Conservation (phyloP, 2,113 vertebrate species). For the Salvelinus namaycush region DNA sequence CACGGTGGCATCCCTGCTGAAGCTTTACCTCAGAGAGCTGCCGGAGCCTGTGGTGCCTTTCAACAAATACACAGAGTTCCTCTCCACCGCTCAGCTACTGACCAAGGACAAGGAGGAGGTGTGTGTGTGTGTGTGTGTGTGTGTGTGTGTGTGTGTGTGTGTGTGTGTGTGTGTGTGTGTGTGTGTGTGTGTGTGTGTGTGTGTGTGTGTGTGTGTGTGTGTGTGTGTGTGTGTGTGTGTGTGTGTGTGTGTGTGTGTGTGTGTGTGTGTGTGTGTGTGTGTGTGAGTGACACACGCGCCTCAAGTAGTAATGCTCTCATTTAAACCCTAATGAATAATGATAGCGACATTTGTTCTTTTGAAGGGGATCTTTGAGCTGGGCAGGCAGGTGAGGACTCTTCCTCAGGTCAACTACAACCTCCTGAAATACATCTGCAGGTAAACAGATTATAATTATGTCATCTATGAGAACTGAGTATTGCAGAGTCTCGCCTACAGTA, state of each 20-base stretch:
- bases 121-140: constrained; percentile 67
- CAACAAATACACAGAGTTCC: constrained; percentile 91
- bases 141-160: constrained; percentile 18
- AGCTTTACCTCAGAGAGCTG: constrained; percentile 93
- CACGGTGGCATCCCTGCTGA: constrained; percentile 94
- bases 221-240: constrained; percentile 44
- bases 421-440: constrained; percentile 96
- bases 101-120: constrained; percentile 88
- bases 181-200: constrained; percentile 68
- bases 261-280: constrained; percentile 67
- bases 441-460: constrained; percentile 47
- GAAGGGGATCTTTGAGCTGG: constrained; percentile 87
- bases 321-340: too few relatives aligned
- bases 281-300: constrained; percentile 11
- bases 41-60: constrained; percentile 95
- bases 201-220: constrained; percentile 58
- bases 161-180: constrained; percentile 66
- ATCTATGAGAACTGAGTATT: too few relatives aligned
- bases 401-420: constrained; percentile 94
- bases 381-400: constrained; percentile 87
- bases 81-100: constrained; percentile 90
- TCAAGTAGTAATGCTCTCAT: background rate
- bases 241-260: constrained; percentile 68
- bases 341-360: constrained; percentile 13
- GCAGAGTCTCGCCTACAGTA: too few relatives aligned